Conservation (phyloP, 2,113 vertebrate genomes). For the Lagopus muta region DNA sequence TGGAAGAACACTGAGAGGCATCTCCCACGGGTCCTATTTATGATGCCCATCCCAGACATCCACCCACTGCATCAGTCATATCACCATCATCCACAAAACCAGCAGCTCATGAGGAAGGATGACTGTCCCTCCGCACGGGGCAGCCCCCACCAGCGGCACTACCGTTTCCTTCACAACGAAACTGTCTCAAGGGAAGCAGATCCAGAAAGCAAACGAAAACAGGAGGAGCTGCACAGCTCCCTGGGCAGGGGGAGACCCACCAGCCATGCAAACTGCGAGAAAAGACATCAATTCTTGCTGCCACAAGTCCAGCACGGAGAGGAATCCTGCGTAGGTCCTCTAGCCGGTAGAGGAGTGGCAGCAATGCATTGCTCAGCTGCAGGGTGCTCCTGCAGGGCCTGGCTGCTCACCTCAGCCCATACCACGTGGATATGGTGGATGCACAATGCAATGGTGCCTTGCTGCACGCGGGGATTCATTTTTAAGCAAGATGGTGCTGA, state of each 20-base stretch:
- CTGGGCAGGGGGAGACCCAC: not conserved
- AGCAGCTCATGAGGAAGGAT: not conserved
- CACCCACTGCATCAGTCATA: not conserved
- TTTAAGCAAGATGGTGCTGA: not conserved
- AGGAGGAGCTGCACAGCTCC: not conserved
- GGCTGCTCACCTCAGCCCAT: not conserved
- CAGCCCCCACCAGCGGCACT: rapidly evolving
- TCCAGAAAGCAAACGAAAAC: not conserved
- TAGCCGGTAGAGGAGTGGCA: not conserved
- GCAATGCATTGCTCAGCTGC: not conserved
- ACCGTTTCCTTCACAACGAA: not conserved
- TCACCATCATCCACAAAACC: not conserved
- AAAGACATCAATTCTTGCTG: not conserved
- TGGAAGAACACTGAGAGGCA: not conserved
- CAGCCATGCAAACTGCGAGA: not conserved
- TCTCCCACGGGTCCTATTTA: conserved; percentile 32
- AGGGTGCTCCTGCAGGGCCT: not conserved
- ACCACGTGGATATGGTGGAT: not conserved
- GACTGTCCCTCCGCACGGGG: not conserved
- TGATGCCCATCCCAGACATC: not conserved
- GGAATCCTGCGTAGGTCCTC: too few relatives aligned
- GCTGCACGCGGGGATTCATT: not conserved
- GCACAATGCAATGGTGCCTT: not conserved
- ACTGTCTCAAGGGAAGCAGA: not conserved
- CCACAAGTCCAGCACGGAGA: not conserved